phyloP scores from a whole-genome alignment of 2,888 invertebrate species.

The Parnassius orleans region DNA sequence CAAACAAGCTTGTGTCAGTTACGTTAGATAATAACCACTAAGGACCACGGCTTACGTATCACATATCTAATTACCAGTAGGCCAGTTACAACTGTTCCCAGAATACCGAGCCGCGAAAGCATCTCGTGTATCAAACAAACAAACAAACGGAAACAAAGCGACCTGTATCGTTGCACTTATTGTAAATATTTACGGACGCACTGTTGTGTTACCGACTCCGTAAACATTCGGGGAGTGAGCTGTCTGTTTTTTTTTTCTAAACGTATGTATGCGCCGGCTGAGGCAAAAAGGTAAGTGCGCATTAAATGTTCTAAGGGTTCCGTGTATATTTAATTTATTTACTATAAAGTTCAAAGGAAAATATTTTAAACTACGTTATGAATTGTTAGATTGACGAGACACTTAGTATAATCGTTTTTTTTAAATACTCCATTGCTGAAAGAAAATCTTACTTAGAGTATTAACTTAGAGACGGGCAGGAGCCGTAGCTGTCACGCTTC shows the following conservation, averaged over 20 bases:
- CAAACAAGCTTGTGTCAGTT: background rate
- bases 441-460: too few relatives aligned
- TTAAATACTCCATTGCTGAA: too few relatives aligned
- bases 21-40: conserved; percentile 3
- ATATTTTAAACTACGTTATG: too few relatives aligned
- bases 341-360: too few relatives aligned
- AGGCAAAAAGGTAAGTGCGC: background rate
- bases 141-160: conserved; percentile 23
- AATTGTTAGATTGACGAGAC: too few relatives aligned
- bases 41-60: conserved; percentile 1
- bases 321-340: background rate
- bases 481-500: too few relatives aligned
- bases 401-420: too few relatives aligned
- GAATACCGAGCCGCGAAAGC: conserved; percentile 7
- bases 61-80: conserved; percentile 7
- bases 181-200: conserved; percentile 25
- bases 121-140: conserved; percentile 19
- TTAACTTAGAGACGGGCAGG: too few relatives aligned
- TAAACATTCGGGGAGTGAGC: conserved; percentile 23
- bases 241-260: conserved; percentile 5
- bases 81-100: conserved; percentile 1
- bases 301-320: background rate
- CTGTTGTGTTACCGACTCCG: conserved; percentile 15
- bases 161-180: conserved; percentile 25
- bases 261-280: background rate